Base-by-base conservation (phyloP, 2,113 vertebrate genomes). In the Protomyctophum bolini region DNA sequence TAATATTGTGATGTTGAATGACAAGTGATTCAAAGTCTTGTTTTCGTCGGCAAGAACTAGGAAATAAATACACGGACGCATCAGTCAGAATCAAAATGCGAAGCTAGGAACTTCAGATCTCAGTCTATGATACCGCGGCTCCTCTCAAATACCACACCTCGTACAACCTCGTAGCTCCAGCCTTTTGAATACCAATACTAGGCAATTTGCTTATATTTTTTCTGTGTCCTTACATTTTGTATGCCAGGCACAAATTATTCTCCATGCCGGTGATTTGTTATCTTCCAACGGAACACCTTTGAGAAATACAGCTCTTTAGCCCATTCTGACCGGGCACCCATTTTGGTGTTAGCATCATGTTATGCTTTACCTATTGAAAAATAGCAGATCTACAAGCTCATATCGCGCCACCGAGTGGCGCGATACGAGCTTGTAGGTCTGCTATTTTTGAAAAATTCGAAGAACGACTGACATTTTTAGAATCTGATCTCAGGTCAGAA, bases 171-270 rank as follows among this genome's bases (percentile, higher is more conserved):
- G 76, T 86, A 56, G 76, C 65, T 73, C 69, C 33, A 41, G 5
- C 33, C 59, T 68, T 46, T n/a, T 49, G 54, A 73, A 76, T 58
- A 70, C 58, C 60, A 72, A 83, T 77, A n/a, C n/a, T n/a, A 84
- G 55, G 81, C 73, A 91, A 87, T 90, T 83, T 85, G 79, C 66
- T 80, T 51, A 33, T 12, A 80, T 88, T 89, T 66, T 88, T 82
- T 51, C 46, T 29, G 68, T 84, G 84, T 78, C 11, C 75, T 70
- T 70, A 58, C 55, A 68, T 76, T 79, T 85, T 66, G 1, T 72
- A 68, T 62, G 57, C 52, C 28, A 14, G 54, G 65, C 54, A 56
- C 58, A 73, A 83, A 82, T 70, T 2, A 73, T 70, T 69, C 51
- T 64, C 72, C n/a, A 63, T 21, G 21, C 21, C 64, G 76, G 66